These are phyloP conservation scores for Austrolebias charrua DNA, from an alignment of 2,797 vertebrate genomes.

Conservation along the genomic window DNA sequence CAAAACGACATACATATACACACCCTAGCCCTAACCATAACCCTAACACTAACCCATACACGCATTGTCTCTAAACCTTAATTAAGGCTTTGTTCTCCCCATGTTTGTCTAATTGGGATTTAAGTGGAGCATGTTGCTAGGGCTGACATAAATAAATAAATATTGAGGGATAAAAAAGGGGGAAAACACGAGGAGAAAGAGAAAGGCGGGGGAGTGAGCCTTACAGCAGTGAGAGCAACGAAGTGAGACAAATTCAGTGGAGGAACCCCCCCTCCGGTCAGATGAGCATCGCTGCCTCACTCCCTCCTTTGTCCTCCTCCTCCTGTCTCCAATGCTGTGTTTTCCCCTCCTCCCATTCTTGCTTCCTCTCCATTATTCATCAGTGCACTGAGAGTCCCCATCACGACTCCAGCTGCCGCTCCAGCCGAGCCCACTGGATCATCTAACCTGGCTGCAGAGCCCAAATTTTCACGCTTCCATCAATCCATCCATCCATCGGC, in stretches of 20 bases:
- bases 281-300: constrained; percentile 73
- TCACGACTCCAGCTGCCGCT: constrained; percentile 68
- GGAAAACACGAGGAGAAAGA: constrained; percentile 19
- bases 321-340: constrained; percentile 55
- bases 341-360: constrained; percentile 59
- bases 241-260: constrained; percentile 76
- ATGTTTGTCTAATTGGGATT: constrained; percentile 83
- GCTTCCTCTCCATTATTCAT: constrained; percentile 77
- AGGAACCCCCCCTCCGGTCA: constrained; percentile 85
- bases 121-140: constrained; percentile 78
- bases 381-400: constrained; percentile 65
- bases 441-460: constrained; percentile 27
- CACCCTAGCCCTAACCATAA: too few species aligned
- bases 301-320: constrained; percentile 45
- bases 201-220: constrained; percentile 36
- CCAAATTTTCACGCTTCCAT: constrained; percentile 26
- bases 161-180: constrained; percentile 23
- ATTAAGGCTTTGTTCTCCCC: constrained; percentile 75
- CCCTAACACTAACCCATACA: too few species aligned
- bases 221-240: constrained; percentile 63
- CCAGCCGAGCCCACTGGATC: constrained; percentile 63
- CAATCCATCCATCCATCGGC: constrained; percentile 11
- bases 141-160: constrained; percentile 55
- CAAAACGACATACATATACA: too few species aligned
- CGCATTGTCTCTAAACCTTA: constrained; percentile 33